These are phyloP conservation scores for Lithophane leautieri DNA, from an alignment of 2,888 invertebrate species.

Conservation along the genomic window DNA sequence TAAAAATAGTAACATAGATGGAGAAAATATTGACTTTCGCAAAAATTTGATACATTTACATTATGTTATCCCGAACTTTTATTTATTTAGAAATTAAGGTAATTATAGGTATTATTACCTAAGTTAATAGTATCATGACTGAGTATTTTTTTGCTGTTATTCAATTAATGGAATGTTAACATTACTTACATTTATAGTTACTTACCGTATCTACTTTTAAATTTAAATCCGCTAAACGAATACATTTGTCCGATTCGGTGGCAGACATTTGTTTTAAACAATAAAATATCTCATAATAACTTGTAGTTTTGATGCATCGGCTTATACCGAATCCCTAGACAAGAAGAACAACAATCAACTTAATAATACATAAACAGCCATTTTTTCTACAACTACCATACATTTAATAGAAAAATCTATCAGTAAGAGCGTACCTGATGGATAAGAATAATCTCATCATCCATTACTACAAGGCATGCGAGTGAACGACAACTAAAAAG, in stretches of 20 bases:
- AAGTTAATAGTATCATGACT: constrained; percentile 68
- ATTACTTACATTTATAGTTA: constrained; percentile 45
- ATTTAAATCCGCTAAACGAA: constrained; percentile 52
- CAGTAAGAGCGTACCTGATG: constrained; percentile 49
- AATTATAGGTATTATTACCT: constrained; percentile 57
- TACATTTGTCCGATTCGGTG: constrained; percentile 46
- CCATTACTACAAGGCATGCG: constrained; percentile 19
- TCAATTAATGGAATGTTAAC: constrained; percentile 58
- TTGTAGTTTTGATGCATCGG: constrained; percentile 42
- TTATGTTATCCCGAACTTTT: constrained; percentile 30
- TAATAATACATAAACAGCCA: background rate
- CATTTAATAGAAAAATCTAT: constrained; percentile 15
- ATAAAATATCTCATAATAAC: constrained; percentile 61
- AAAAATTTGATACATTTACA: constrained; percentile 55
- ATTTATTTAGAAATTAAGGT: constrained; percentile 52
- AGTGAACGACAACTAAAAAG: constrained; percentile 39
- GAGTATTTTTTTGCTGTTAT: constrained; percentile 66
- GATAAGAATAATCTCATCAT: constrained; percentile 35
- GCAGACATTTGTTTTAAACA: constrained; percentile 63
- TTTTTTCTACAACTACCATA: background rate
- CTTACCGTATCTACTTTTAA: constrained; percentile 57
- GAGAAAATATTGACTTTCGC: constrained; percentile 41
- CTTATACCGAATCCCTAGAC: background rate
- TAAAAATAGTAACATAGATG: constrained; percentile 26
- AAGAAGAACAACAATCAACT: constrained; percentile 3